These are phyloP conservation scores for Colinus virginianus DNA, from an alignment of 2,113 vertebrate species.

Conservation along the genomic window DNA sequence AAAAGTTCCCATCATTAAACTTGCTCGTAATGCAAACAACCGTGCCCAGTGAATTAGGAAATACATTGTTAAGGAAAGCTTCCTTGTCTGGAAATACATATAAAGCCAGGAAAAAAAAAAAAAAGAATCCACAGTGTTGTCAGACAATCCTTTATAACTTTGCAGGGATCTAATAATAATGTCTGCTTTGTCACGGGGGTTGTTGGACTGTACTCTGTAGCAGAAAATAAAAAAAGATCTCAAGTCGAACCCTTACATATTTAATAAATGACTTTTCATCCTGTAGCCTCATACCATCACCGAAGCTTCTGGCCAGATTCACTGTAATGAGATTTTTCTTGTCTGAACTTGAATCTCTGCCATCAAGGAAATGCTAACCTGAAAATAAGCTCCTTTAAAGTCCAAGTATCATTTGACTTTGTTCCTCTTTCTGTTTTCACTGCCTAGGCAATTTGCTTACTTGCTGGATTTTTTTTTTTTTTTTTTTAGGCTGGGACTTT, in stretches of 20 bases:
- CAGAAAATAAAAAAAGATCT: background rate
- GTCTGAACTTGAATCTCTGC: conserved; percentile 17
- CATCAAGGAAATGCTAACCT: conserved; percentile 26
- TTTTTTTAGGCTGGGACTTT: conserved; percentile 50
- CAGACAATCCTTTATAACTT: background rate
- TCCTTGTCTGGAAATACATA: background rate
- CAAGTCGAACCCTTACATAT: background rate
- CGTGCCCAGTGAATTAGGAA: background rate
- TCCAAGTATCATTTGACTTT: conserved; percentile 8
- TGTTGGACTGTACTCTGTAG: background rate
- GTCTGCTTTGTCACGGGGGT: background rate
- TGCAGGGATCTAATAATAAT: background rate
- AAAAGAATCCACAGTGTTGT: background rate
- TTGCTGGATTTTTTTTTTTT: background rate
- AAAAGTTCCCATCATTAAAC: background rate
- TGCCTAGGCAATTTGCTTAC: background rate
- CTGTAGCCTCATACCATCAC: background rate
- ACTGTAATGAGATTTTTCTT: background rate
- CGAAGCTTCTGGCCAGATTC: background rate
- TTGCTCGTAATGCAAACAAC: background rate
- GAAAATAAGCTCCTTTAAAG: conserved; percentile 43
- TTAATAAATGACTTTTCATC: background rate
- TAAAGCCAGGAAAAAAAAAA: background rate
- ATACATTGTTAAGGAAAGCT: background rate
- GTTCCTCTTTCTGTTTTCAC: conserved; percentile 53